A percentile compares a stretch with the other conserved stretches of the same genome.
Conservation (phyloP, 1,140 invertebrate genomes). For the Cheumatopsyche charites region DNA sequence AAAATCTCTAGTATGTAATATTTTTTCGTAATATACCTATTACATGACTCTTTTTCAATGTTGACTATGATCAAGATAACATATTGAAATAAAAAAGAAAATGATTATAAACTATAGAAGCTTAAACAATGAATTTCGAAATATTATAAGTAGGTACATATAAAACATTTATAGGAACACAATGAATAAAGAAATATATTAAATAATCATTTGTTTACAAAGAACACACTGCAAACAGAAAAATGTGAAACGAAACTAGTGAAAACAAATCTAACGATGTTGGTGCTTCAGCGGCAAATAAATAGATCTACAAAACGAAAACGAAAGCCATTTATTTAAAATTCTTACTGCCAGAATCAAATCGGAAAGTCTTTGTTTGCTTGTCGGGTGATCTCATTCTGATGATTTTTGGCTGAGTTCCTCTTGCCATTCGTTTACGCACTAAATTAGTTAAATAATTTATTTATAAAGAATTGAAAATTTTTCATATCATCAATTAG, state of each 20-base stretch:
- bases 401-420: slow-evolving; percentile 62
- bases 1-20: too few species aligned
- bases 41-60: too few species aligned
- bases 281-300: slow-evolving; percentile 41
- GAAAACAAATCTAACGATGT: slow-evolving; percentile 22
- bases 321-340: slow-evolving; percentile 31
- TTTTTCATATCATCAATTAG: background rate
- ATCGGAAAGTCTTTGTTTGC: slow-evolving; percentile 64
- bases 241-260: slow-evolving; percentile 27
- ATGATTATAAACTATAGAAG: too few species aligned
- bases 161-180: too few species aligned
- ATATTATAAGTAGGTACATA: too few species aligned
- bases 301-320: background rate
- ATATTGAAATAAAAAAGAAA: too few species aligned
- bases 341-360: slow-evolving; percentile 64
- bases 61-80: too few species aligned
- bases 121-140: too few species aligned
- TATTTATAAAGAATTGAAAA: background rate
- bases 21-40: too few species aligned
- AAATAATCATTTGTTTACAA: slow-evolving; percentile 8
- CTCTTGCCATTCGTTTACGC: slow-evolving; percentile 53
- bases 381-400: slow-evolving; percentile 62
- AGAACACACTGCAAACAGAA: slow-evolving; percentile 41
- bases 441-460: slow-evolving; percentile 49
- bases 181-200: background rate